A percentile compares a stretch with the other conserved stretches of the same genome.
phyloP scores from a whole-genome alignment of 2,797 vertebrate species.

The Centropyge bicolor region DNA sequence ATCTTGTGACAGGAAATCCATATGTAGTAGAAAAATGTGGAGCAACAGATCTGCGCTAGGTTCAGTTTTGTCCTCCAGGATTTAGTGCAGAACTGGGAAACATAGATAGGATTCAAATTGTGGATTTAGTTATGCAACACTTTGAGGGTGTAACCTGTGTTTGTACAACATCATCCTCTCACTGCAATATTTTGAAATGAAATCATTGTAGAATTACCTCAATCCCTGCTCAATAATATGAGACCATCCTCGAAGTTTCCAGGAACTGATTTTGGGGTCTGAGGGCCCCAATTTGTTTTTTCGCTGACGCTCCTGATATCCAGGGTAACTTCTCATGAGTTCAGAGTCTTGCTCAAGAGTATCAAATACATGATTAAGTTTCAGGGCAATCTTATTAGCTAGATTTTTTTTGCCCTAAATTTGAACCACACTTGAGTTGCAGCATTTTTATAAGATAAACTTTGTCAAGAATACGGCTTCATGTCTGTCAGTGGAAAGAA shows the following conservation, averaged over 20 bases:
- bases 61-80: background rate
- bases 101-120: conserved; percentile 15
- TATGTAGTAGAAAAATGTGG: background rate
- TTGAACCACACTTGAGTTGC: conserved; percentile 16
- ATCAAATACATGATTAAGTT: background rate
- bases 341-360: conserved; percentile 44
- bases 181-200: conserved; percentile 51
- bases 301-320: conserved; percentile 34
- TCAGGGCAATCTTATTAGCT: background rate
- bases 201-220: conserved; percentile 59
- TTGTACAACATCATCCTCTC: conserved; percentile 42
- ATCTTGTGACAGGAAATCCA: background rate
- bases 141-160: conserved; percentile 55
- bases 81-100: conserved; percentile 18
- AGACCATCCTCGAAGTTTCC: conserved; percentile 43
- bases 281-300: conserved; percentile 49
- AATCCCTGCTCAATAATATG: conserved; percentile 31
- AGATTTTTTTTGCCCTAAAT: background rate
- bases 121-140: conserved; percentile 30
- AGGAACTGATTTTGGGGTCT: conserved; percentile 26
- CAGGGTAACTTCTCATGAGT: conserved; percentile 21
- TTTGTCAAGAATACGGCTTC: no score
- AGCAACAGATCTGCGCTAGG: background rate
- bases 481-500: no score
- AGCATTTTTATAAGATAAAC: no score